Evolutionary conservation across 2,888 invertebrate genomes (phyloP), one percentile per base, ranked within the genome.

Genomic region (Latheticus oryzae): DNA sequence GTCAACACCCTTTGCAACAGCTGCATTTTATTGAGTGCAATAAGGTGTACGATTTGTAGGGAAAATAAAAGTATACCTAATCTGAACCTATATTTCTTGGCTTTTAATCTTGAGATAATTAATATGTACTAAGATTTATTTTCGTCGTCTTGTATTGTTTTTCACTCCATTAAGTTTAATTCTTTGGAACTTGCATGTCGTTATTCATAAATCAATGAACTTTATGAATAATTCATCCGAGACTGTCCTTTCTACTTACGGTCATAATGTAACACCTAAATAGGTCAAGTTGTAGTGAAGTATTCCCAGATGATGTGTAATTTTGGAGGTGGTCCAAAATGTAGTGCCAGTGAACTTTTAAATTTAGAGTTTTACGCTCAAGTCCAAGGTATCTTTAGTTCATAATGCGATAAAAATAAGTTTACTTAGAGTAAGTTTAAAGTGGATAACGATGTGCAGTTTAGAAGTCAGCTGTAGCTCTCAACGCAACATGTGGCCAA

Each of bases 1-100:
- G 65, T 62, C 67, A 63, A 38, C 54, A 40, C 48, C 23, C 47
- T 5, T 51, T 50, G 67, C 52, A 65, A 58, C 67, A 64, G 63
- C 62, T 67, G 67, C 51, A 60, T 32, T 43, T 47, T 61, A 67
- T 67, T 56, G 64, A 47, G 45, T 56, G 57, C 64, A 65, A 67
- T 67, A 61, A 65, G 61, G 54, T 61, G 61, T 48, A 48, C 53
- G 59, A 61, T 64, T 67, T 64, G 60, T 32, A 13, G 21, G 38
- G 15, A 37, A 50, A 50, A 37, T 35, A 11, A 23, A 37, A 32
- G 24, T 42, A 42, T 42, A 3, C 19, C 12, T 42, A 9, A 2
- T 11, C 28, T 1, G 28, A 8, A 3, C n/a, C n/a, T n/a, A n/a
- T n/a, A n/a, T n/a, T n/a, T n/a, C n/a, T n/a, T n/a, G n/a, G n/a